phyloP scores from a whole-genome alignment of 2,888 invertebrate species.

The Blastobasis lacticolella region DNA sequence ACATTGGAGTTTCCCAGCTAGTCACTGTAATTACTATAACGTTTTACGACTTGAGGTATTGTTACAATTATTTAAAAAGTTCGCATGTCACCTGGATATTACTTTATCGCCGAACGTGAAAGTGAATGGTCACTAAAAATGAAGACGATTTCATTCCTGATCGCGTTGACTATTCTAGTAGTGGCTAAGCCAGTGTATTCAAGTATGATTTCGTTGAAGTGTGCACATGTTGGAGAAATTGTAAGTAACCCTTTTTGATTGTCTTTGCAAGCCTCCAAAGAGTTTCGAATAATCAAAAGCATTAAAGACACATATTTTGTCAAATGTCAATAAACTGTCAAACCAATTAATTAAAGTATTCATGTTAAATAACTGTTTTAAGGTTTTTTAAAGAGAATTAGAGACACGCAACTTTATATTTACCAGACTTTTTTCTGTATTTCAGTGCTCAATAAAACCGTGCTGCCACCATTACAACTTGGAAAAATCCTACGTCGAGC shows the following conservation, averaged over 20 bases:
- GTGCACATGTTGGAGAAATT: not conserved
- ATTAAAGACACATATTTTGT: too few species aligned
- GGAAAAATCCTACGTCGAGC: not conserved
- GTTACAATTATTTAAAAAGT: not conserved
- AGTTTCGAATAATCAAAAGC: too few species aligned
- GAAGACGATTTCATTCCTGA: not conserved
- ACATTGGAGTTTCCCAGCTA: not conserved
- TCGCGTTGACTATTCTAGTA: not conserved
- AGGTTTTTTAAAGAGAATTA: too few species aligned
- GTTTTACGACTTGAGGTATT: not conserved
- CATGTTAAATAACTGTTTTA: too few species aligned
- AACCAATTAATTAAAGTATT: too few species aligned
- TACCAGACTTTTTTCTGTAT: not conserved
- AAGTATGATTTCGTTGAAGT: not conserved
- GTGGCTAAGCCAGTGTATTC: not conserved
- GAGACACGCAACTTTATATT: too few species aligned
- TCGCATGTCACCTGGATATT: not conserved
- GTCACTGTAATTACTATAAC: not conserved
- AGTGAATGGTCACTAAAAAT: not conserved
- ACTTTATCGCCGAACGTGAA: not conserved
- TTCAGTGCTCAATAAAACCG: too few species aligned
- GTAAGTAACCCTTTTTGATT: not conserved
- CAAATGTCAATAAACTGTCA: too few species aligned
- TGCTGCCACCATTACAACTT: not conserved
- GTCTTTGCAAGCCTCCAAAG: too few species aligned